These are phyloP conservation scores for Chrysogorgia sp. DNA, from an alignment of 92 coral and sea anemone species.

Conservation along the genomic window DNA sequence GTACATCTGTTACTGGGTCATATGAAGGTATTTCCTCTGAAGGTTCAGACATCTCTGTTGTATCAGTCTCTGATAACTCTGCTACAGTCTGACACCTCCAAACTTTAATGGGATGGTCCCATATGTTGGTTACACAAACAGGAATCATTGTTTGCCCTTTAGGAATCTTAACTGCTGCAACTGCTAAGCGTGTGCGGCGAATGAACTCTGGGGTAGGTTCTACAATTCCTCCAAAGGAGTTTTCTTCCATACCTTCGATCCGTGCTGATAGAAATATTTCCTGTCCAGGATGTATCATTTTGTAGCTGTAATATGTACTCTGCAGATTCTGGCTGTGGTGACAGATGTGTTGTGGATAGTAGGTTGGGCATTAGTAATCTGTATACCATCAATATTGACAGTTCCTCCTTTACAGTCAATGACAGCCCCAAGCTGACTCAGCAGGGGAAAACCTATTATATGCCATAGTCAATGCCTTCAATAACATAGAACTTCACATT, in stretches of 20 bases:
- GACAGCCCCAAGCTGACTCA: conserved; percentile 51
- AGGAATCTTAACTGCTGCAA: conserved; percentile 52
- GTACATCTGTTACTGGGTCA: conserved; percentile 22
- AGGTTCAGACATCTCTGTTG: too few species aligned
- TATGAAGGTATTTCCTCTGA: too few species aligned
- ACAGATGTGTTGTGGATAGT: neutral
- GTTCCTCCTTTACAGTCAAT: conserved; percentile 48
- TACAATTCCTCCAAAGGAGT: conserved; percentile 29
- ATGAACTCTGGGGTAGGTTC: conserved; percentile 51
- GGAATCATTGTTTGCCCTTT: conserved; percentile 47
- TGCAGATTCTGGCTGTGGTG: neutral
- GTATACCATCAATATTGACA: conserved; percentile 11
- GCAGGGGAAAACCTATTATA: conserved; percentile 47
- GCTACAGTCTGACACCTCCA: conserved; percentile 62
- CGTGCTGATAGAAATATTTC: conserved; percentile 15
- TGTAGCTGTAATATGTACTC: neutral
- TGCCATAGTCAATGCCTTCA: conserved; percentile 12
- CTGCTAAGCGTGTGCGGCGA: conserved; percentile 43
- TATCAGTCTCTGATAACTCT: neutral
- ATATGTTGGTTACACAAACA: conserved; percentile 55
- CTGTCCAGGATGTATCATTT: too few species aligned
- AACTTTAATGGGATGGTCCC: conserved; percentile 59
- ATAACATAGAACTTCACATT: conserved; percentile 43
- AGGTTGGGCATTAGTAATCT: conserved; percentile 46
- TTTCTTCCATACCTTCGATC: conserved; percentile 31